Percentiles rank a stretch among this genome's conserved stretches.
Conservation (phyloP, 2,888 invertebrate genomes). For the Shargacucullia verbasci region DNA sequence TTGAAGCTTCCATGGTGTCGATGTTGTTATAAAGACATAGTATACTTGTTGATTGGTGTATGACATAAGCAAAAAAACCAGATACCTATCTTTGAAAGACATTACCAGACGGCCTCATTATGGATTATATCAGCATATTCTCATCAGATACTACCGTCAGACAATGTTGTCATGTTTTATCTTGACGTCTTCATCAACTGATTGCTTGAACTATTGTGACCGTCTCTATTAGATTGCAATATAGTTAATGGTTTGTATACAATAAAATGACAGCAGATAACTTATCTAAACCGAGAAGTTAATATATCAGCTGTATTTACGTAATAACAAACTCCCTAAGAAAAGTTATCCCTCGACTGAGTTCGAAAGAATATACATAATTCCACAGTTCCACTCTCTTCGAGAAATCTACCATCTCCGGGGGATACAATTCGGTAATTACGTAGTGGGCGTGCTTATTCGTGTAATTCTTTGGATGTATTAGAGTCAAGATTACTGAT, state of each 20-base stretch:
- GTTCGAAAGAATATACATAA: constrained; percentile 40
- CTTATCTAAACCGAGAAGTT: constrained; percentile 58
- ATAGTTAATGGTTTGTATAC: constrained; percentile 72
- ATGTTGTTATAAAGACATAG: not conserved
- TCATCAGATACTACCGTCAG: constrained; percentile 48
- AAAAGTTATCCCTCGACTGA: constrained; percentile 33
- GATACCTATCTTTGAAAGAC: constrained; percentile 40
- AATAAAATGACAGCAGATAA: constrained; percentile 71
- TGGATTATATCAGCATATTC: constrained; percentile 39
- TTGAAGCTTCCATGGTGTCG: constrained; percentile 5
- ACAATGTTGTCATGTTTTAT: constrained; percentile 63
- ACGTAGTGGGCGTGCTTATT: constrained; percentile 48
- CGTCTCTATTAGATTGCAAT: constrained; percentile 66
- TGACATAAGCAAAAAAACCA: constrained; percentile 21
- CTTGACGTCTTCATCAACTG: constrained; percentile 70
- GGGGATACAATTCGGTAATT: constrained; percentile 51
- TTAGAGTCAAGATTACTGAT: constrained; percentile 75
- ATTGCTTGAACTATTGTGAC: constrained; percentile 62
- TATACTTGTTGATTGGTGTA: constrained; percentile 27
- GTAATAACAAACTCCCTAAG: constrained; percentile 15
- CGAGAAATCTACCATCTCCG: constrained; percentile 36
- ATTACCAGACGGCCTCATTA: constrained; percentile 23
- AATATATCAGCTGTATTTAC: constrained; percentile 19
- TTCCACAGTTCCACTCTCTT: constrained; percentile 29
- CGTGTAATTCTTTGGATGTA: constrained; percentile 59